Evolutionary conservation across 2,888 invertebrate species (phyloP), one percentile per base, ranked within the genome.

Genomic region (Pyrrhosoma nymphula): DNA sequence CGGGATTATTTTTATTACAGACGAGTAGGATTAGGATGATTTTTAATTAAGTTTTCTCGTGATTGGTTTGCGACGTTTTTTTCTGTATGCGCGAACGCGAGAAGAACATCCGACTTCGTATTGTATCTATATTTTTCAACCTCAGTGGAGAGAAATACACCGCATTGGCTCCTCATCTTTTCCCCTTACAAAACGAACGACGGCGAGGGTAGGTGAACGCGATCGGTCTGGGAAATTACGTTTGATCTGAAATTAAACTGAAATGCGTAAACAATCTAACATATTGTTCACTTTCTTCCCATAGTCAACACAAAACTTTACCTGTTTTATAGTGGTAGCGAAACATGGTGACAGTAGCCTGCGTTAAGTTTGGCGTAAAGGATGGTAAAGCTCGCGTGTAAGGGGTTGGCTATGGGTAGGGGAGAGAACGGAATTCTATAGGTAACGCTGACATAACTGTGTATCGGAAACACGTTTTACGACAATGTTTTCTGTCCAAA

Each of bases 221-320:
- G 14, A 35, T 35, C 82, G 69, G 39, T 39, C 47, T 69, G 39
- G 47, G 39, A 75, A 93, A 93, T 75, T 69, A 23, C 91, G 47
- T 69, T 93, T 93, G 39, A 69, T 23, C 63, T 35, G 91, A 39
- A 63, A 91, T 23, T 69, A 39, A 63, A 56, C 47, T 89, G 89
- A 89, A 55, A 89, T 47, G 30, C 75, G 55, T 89, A 26, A 47
- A 89, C 47, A 55, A 89, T 55, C 55, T 55, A 55, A 89, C 47
- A 47, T 75, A 30, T 30, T 56, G 26, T 69, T 69, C 6, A 69
- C 26, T 69, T 69, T 26, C 69, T 47, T 88, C 88, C 47, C 0
- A 20, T 26, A 14, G 47, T 39, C 56, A 18, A 18, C 56, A 30
- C 26, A 39, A 26, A 26, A 90, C 56, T 56, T n/a, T n/a, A 56